phyloP scores from a whole-genome alignment of 2,113 vertebrate genomes.

The Nettapus auritus region DNA sequence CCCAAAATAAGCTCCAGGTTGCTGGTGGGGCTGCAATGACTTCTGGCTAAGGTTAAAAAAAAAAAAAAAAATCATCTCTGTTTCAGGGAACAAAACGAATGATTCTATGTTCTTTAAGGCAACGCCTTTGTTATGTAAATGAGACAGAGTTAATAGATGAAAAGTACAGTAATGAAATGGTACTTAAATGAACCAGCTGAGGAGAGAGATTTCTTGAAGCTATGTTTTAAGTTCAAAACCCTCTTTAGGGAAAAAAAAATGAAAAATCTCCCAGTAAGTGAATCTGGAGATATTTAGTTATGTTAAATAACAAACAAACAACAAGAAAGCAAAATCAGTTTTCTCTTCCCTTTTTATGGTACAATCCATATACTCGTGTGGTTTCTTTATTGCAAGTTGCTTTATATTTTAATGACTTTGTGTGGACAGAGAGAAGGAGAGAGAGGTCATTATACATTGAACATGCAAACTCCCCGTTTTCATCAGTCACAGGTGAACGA shows the following conservation, averaged over 20 bases:
- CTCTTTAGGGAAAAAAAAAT: neutral
- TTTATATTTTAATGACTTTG: conserved; percentile 10
- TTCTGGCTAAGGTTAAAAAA: neutral
- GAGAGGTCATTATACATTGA: neutral
- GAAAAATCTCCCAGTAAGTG: neutral
- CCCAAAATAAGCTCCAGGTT: neutral
- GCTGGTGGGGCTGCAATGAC: neutral
- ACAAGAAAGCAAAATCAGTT: neutral
- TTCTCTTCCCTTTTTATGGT: neutral
- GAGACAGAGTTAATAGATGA: neutral
- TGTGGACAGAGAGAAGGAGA: neutral
- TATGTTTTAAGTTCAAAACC: neutral
- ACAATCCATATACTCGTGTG: neutral
- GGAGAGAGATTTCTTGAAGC: neutral
- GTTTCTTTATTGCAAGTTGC: neutral
- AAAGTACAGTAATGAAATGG: neutral
- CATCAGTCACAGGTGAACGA: neutral
- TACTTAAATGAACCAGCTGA: neutral
- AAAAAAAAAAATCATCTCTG: neutral
- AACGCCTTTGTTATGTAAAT: neutral
- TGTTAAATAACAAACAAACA: neutral
- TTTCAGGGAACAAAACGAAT: neutral
- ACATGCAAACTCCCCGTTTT: neutral
- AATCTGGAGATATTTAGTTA: neutral
- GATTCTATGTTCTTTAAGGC: neutral